Percentiles rank a stretch among this genome's conserved stretches.
These are phyloP conservation scores for Erythrolamprus reginae DNA, from an alignment of 2,113 vertebrate species.

Conservation along the genomic window DNA sequence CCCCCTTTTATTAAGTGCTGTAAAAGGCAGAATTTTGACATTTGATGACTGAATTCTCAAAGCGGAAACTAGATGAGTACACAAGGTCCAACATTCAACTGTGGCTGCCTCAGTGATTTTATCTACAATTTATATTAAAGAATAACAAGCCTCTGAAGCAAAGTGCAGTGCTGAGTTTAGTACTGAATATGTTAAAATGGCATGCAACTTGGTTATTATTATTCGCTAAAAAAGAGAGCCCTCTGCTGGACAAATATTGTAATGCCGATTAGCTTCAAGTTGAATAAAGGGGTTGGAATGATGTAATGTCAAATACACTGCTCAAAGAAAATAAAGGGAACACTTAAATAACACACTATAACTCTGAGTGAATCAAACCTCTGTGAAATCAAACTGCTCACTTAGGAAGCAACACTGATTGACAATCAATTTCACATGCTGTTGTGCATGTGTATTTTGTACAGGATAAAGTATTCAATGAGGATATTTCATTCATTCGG, in stretches of 20 bases:
- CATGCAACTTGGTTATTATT: not conserved
- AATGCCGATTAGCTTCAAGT: not conserved
- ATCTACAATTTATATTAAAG: not conserved
- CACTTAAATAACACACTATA: too few relatives aligned
- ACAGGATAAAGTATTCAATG: too few relatives aligned
- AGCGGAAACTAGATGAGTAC: not conserved
- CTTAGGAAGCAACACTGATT: too few relatives aligned
- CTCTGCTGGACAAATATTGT: constrained; percentile 55
- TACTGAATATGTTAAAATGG: not conserved
- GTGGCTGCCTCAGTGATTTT: not conserved
- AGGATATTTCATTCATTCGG: too few relatives aligned
- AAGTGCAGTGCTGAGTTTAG: not conserved
- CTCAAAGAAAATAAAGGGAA: too few relatives aligned
- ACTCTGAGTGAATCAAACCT: too few relatives aligned
- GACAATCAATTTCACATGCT: too few relatives aligned
- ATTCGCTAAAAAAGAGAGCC: constrained; percentile 63
- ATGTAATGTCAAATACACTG: not conserved
- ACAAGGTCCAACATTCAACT: not conserved
- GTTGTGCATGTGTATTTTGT: too few relatives aligned
- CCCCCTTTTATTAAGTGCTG: not conserved
- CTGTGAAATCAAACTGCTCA: too few relatives aligned
- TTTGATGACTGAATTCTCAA: not conserved
- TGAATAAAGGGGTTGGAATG: not conserved
- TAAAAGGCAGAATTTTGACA: not conserved
- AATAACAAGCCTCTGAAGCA: not conserved